Conservation (phyloP, 2,797 vertebrate genomes). For the Coracias cyanogaster region DNA sequence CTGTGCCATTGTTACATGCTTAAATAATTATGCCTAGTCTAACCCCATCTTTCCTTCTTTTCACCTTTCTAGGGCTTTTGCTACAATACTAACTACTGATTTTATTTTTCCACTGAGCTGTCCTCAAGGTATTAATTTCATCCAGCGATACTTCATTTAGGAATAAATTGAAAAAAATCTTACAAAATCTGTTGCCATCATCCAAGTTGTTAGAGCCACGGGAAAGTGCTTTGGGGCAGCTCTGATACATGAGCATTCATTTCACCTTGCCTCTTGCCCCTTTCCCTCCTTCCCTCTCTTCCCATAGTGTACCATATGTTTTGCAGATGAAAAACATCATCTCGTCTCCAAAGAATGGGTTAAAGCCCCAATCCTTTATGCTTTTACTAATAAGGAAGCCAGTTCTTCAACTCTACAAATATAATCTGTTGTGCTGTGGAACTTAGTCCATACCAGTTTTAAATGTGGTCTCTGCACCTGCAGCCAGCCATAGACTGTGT, state of each 20-base stretch:
- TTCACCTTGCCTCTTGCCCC: background rate
- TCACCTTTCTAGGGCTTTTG: background rate
- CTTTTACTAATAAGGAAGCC: background rate
- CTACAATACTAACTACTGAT: background rate
- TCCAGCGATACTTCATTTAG: background rate
- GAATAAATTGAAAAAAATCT: background rate
- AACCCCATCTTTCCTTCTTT: background rate
- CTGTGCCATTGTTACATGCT: background rate
- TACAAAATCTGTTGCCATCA: background rate
- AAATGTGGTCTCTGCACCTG: background rate
- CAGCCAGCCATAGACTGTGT: background rate
- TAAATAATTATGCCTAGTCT: background rate
- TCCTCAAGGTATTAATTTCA: background rate
- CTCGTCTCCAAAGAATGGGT: background rate
- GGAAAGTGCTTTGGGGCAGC: background rate
- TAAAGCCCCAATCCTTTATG: background rate
- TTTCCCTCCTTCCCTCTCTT: background rate
- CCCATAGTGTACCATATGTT: background rate
- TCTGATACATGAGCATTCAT: background rate
- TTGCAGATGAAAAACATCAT: background rate
- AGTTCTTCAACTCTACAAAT: background rate
- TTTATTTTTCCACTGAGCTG: background rate
- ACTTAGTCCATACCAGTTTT: background rate
- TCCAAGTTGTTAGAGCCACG: background rate
- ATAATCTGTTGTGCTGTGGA: background rate